Evolutionary conservation across 2,797 vertebrate species (phyloP).

Genomic region (Myotis myotis): DNA sequence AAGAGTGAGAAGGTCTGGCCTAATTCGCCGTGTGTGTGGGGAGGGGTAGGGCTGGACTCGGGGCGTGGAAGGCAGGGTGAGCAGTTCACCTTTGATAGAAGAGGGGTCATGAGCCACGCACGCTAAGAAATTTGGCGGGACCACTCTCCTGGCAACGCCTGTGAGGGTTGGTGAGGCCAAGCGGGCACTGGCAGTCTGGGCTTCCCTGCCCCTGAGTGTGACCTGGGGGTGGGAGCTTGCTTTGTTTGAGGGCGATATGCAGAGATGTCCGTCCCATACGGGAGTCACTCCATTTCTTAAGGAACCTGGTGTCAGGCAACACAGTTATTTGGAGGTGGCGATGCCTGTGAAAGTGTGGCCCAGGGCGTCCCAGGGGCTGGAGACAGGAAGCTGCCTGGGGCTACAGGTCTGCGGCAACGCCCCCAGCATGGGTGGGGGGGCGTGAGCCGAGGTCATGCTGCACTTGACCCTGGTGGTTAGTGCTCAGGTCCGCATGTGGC

Average conservation of each 20-base stretch:
- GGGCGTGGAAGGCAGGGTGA: neutral
- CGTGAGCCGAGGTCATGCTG: too few species aligned
- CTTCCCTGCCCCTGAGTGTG: too few species aligned
- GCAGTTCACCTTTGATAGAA: neutral
- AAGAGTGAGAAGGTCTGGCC: neutral
- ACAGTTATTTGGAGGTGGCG: neutral
- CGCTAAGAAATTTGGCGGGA: accelerated
- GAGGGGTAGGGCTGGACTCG: neutral
- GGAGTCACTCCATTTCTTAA: neutral
- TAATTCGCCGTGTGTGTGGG: neutral
- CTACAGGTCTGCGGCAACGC: neutral
- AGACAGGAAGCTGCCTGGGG: neutral
- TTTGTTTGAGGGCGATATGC: neutral
- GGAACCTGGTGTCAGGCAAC: neutral
- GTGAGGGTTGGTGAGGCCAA: accelerated
- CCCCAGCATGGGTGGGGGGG: neutral
- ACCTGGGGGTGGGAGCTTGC: neutral
- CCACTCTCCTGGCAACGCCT: accelerated
- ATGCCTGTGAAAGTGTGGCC: neutral
- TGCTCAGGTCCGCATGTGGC: accelerated
- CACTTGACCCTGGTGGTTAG: too few species aligned
- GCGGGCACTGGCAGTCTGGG: accelerated
- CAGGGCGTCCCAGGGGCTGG: neutral
- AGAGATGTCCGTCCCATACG: neutral
- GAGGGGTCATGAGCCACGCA: accelerated